phyloP scores from a whole-genome alignment of 2,888 invertebrate genomes.

The Argyra leucocephala region DNA sequence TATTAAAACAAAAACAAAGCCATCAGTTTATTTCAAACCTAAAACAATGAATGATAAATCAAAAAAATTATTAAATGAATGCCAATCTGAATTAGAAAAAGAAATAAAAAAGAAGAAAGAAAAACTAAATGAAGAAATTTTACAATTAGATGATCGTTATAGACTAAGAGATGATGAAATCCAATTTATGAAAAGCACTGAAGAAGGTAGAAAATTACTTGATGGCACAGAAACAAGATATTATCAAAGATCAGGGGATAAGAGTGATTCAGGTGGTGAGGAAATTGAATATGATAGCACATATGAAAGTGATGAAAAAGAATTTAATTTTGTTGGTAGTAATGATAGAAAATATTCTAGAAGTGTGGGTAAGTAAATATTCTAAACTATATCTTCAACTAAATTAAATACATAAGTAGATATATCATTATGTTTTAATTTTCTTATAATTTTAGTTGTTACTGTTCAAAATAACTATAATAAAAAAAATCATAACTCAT shows the following conservation, averaged over 20 bases:
- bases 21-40: conserved; percentile 80
- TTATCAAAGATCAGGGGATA: not conserved
- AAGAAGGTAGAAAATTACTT: not conserved
- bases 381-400: no score
- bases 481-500: not conserved
- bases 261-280: not conserved
- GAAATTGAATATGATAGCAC: not conserved
- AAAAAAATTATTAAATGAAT: conserved; percentile 55
- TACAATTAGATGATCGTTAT: conserved; percentile 49
- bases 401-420: no score
- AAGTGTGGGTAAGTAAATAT: not conserved
- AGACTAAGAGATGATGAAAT: conserved; percentile 29
- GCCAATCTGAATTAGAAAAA: conserved; percentile 55
- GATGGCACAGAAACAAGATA: not conserved
- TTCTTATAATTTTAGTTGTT: not conserved
- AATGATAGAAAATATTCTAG: conserved; percentile 10
- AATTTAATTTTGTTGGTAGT: not conserved
- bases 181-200: not conserved
- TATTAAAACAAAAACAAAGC: conserved; percentile 78
- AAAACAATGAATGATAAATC: conserved; percentile 63
- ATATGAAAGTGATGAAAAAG: not conserved
- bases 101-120: conserved; percentile 54
- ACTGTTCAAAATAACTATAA: conserved; percentile 10
- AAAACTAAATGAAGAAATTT: conserved; percentile 55
- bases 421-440: not conserved